Evolutionary conservation across 2,888 invertebrate genomes (phyloP).

Genomic region (Phasia obesa): DNA sequence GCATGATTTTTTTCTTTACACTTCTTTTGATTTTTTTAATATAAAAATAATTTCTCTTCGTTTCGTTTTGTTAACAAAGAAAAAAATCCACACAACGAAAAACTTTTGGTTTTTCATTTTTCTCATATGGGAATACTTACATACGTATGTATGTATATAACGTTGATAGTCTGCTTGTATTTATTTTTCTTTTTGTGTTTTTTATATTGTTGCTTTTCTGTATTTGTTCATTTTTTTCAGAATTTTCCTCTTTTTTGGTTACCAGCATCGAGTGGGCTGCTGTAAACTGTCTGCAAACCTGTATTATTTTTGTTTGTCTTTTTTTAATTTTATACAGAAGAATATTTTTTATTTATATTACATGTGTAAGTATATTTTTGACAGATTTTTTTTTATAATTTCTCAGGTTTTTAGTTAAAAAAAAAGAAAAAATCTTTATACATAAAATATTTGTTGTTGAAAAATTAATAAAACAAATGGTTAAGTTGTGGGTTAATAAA

Average conservation of each 20-base stretch:
- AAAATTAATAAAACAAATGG: no score
- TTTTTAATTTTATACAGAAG: constrained; percentile 12
- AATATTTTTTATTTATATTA: constrained; percentile 28
- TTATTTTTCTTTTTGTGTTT: constrained; percentile 15
- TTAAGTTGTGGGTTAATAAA: no score
- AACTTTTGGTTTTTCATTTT: constrained; percentile 27
- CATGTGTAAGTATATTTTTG: background rate
- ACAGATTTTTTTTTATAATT: background rate
- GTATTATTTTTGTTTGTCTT: constrained; percentile 14
- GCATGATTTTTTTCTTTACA: constrained; percentile 5
- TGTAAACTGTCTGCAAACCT: constrained; percentile 63
- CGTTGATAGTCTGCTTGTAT: background rate
- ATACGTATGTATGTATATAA: background rate
- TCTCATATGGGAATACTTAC: background rate
- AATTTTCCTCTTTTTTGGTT: constrained; percentile 49
- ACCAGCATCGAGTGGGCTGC: constrained; percentile 40
- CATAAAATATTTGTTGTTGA: no score
- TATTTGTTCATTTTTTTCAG: constrained; percentile 33
- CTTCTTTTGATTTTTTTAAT: constrained; percentile 32
- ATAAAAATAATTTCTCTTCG: constrained; percentile 43
- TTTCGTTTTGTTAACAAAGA: constrained; percentile 59
- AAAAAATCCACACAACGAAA: constrained; percentile 45
- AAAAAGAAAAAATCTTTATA: no score
- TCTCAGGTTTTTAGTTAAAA: background rate
- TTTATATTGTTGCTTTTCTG: constrained; percentile 25